A percentile compares a stretch with the other conserved stretches of the same genome.
phyloP scores from a whole-genome alignment of 2,888 invertebrate genomes.

The Drosophila sordidula region DNA sequence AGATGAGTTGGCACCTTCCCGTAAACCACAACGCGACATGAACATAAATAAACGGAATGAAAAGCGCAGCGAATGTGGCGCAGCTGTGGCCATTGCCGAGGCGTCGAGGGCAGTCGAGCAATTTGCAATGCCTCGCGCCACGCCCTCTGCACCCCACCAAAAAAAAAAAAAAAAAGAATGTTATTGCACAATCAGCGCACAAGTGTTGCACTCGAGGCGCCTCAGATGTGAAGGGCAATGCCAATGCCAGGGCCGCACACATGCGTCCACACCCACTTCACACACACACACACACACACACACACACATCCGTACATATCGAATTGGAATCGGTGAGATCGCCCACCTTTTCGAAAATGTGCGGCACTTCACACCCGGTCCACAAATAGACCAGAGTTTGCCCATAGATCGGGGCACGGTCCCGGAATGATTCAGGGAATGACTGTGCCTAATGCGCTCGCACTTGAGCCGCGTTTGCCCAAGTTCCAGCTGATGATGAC shows the following conservation, averaged over 20 bases:
- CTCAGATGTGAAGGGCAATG: conserved; percentile 52
- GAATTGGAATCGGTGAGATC: conserved; percentile 57
- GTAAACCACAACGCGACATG: conserved; percentile 68
- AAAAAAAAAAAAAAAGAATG: too few species aligned
- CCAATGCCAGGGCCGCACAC: conserved; percentile 26
- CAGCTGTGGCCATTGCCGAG: conserved; percentile 61
- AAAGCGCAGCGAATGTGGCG: conserved; percentile 74
- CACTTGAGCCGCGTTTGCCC: conserved; percentile 69
- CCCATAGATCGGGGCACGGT: conserved; percentile 34
- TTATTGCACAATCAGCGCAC: conserved; percentile 77
- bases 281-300: conserved; percentile 32
- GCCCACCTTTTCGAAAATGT: conserved; percentile 75
- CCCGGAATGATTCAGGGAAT: conserved; percentile 48
- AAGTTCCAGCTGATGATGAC: conserved; percentile 73
- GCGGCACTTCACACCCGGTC: conserved; percentile 73
- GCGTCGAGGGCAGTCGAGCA: conserved; percentile 28
- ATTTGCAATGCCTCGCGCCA: conserved; percentile 69
- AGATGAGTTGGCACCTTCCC: conserved; percentile 73
- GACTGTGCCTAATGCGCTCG: conserved; percentile 75
- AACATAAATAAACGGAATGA: conserved; percentile 78
- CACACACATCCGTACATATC: background rate
- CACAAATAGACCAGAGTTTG: conserved; percentile 48
- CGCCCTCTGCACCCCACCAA: conserved; percentile 26
- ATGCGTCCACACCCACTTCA: conserved; percentile 69
- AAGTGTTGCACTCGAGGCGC: conserved; percentile 69